phyloP scores from a whole-genome alignment of 2,888 invertebrate species.

The Philereme transversata region DNA sequence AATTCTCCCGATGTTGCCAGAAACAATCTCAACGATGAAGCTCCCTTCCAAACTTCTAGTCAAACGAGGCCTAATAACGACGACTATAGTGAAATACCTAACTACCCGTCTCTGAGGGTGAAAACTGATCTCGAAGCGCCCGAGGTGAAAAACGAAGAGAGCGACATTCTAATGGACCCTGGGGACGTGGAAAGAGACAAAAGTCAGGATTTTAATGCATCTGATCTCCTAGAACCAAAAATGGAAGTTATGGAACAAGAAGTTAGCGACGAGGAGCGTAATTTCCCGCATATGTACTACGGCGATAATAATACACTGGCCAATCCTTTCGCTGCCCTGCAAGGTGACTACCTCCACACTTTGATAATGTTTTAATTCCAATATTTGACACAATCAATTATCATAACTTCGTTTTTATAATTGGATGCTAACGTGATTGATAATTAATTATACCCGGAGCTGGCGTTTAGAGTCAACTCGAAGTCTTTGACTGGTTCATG shows the following conservation, averaged over 20 bases:
- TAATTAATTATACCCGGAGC: too few relatives aligned
- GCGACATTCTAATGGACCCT: constrained; percentile 75
- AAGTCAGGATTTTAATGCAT: constrained; percentile 74
- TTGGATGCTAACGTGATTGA: too few relatives aligned
- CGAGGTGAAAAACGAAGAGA: constrained; percentile 79
- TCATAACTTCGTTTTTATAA: too few relatives aligned
- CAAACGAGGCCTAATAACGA: constrained; percentile 84
- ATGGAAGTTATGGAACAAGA: constrained; percentile 88
- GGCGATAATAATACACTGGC: constrained; percentile 75
- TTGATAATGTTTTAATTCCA: background rate
- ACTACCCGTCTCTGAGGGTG: constrained; percentile 78
- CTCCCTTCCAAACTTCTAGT: constrained; percentile 83
- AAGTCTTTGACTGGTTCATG: too few relatives aligned
- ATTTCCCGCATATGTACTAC: constrained; percentile 72
- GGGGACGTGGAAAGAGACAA: constrained; percentile 74
- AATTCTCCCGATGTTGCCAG: constrained; percentile 83
- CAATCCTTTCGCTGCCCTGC: constrained; percentile 78
- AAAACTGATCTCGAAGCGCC: constrained; percentile 83
- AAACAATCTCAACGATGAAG: constrained; percentile 83
- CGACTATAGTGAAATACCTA: constrained; percentile 80
- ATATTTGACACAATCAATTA: background rate
- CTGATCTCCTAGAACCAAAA: constrained; percentile 86
- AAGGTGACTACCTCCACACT: constrained; percentile 52
- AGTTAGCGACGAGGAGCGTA: constrained; percentile 87
- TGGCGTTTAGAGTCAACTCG: too few relatives aligned